Percentiles rank a stretch among this genome's conserved stretches.
phyloP scores from a whole-genome alignment of 2,113 vertebrate species.

The Tenebrosternarchus preto region DNA sequence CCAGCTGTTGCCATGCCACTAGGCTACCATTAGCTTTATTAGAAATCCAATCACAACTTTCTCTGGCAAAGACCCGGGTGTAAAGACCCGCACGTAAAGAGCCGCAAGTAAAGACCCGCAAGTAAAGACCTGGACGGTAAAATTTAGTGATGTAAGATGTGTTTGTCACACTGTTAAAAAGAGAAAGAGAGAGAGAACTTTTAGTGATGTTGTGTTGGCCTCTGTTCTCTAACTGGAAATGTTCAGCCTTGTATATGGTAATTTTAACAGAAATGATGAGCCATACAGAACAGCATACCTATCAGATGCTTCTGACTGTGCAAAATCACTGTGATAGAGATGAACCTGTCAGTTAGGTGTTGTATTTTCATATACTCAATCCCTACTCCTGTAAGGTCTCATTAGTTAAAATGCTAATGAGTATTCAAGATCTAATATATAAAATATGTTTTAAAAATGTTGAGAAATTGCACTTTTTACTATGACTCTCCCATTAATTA shows the following conservation, averaged over 20 bases:
- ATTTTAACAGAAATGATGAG: too few species aligned
- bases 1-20: constrained; percentile 44
- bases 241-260: too few species aligned
- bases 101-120: constrained; percentile 45
- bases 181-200: too few species aligned
- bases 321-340: not conserved
- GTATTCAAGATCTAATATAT: too few species aligned
- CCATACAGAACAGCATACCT: not conserved
- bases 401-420: too few species aligned
- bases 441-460: not conserved
- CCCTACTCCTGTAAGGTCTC: too few species aligned
- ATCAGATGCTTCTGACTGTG: not conserved
- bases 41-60: constrained; percentile 55
- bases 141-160: too few species aligned
- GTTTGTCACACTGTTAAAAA: too few species aligned
- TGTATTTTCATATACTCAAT: too few species aligned
- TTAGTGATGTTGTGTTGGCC: too few species aligned
- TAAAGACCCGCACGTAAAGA: too few species aligned
- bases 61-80: constrained; percentile 32
- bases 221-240: too few species aligned
- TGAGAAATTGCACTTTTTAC: not conserved
- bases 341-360: not conserved
- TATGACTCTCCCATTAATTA: constrained; percentile 23
- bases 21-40: constrained; percentile 64
- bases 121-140: not conserved